Evolutionary conservation across 2,888 invertebrate genomes (phyloP), one percentile per base, ranked within the genome.

Genomic region (Cataglyphis livida): DNA sequence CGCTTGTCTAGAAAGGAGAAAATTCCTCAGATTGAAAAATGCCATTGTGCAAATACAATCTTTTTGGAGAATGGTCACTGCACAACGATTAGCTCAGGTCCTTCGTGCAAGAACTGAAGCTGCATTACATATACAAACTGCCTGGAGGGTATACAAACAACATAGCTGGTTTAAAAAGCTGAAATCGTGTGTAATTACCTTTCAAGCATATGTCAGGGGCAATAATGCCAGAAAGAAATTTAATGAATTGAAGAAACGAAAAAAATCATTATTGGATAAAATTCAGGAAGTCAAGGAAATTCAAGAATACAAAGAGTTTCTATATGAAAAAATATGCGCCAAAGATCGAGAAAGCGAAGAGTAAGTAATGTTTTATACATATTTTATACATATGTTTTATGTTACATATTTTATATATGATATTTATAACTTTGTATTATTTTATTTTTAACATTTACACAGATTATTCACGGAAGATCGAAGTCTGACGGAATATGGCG

Each of bases 11-110:
- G 98, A 98, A 92, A 95, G 98, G 83, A 95, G 97, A 85, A 96
- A 97, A 86, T 99, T 98, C 95, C 95, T 98, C 0, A 96, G 97
- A 82, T 95, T 98, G 84, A 96, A 97, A 85, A 96, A 96, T 76
- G 97, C 98, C 18, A 97, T 97, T 1, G 95, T 98, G 61, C 96
- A 96, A 83, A 96, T 99, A 93, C 98, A 98, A 95, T 96, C 97
- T 1, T 96, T 96, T 91, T 96, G 97, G 95, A 95, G 97, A 83
- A 96, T 97, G 95, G 95, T 95, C 87, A 93, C 96, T 75, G 96
- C 96, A 12, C 96, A 96, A 93, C 95, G 95, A 90, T 93, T 95
- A 44, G 93, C 94, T 0, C 92, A 93, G 7, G 91, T 93, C 93
- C 93, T 96, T 28, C 95, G 96, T 0, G 95, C 95, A 79, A 95